Evolutionary conservation across 1,140 invertebrate genomes (phyloP).

Genomic region (Yoshiicerus persimilis): DNA sequence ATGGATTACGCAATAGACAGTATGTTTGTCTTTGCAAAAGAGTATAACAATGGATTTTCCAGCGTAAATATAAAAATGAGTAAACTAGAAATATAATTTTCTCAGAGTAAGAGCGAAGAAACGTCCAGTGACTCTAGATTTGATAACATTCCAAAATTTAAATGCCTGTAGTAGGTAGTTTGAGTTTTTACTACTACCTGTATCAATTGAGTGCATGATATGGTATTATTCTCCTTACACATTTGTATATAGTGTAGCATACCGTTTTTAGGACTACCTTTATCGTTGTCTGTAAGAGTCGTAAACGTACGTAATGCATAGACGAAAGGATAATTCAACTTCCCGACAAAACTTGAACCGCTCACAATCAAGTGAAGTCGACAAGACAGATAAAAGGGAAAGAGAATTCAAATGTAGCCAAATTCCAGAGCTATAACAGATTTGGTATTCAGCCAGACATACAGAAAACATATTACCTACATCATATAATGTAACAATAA

Average conservation of each 20-base stretch:
- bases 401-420: not conserved
- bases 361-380: not conserved
- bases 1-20: too few species aligned
- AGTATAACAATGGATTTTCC: not conserved
- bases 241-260: not conserved
- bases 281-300: not conserved
- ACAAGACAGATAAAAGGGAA: not conserved
- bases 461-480: not conserved
- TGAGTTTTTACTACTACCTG: not conserved
- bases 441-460: not conserved
- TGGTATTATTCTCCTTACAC: too few species aligned
- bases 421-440: not conserved
- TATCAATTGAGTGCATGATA: not conserved
- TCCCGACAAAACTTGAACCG: not conserved
- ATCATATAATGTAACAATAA: not conserved
- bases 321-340: not conserved
- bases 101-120: not conserved
- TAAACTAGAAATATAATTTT: not conserved
- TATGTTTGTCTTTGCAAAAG: too few species aligned
- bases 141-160: constrained; percentile 4
- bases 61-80: not conserved
- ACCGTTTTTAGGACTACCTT: not conserved
- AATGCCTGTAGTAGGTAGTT: not conserved
- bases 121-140: not conserved
- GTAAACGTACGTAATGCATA: not conserved